These are phyloP conservation scores for Epinephelus fuscoguttatus DNA, from an alignment of 2,113 vertebrate species.

Conservation along the genomic window DNA sequence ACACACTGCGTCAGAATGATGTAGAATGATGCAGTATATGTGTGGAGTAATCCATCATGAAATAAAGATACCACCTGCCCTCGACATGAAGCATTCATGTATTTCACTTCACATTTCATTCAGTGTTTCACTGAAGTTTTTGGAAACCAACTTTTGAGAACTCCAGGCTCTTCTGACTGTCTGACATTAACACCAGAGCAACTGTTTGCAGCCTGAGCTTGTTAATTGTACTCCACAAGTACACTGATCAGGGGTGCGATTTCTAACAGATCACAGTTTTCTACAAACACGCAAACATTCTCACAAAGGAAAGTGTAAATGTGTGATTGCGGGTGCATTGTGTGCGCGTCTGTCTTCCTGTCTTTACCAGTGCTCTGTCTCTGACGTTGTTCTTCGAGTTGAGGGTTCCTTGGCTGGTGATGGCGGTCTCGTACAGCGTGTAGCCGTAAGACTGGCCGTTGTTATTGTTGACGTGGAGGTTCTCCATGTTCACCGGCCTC, in stretches of 20 bases:
- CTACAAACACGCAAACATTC: not conserved
- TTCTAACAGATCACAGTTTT: constrained; percentile 27
- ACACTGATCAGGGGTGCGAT: constrained; percentile 30
- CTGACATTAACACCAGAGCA: constrained; percentile 1
- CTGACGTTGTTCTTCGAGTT: constrained; percentile 82
- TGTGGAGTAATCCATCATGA: not conserved
- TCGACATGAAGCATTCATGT: not conserved
- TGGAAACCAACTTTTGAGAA: not conserved
- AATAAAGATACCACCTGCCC: not conserved
- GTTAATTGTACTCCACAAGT: constrained; percentile 36
- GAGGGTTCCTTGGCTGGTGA: constrained; percentile 84
- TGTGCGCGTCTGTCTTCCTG: not conserved
- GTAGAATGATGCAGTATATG: not conserved
- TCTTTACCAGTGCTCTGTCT: constrained; percentile 90
- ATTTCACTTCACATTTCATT: not conserved
- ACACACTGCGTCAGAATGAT: not conserved
- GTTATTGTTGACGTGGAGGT: constrained; percentile 86
- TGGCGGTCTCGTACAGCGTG: constrained; percentile 88
- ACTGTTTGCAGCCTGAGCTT: constrained; percentile 28
- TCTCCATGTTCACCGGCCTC: constrained; percentile 91
- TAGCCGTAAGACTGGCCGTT: constrained; percentile 91
- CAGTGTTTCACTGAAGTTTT: not conserved
- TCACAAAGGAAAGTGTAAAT: constrained; percentile 7
- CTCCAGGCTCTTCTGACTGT: not conserved
- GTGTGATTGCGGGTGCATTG: not conserved